Evolutionary conservation across 2,113 vertebrate genomes (phyloP).

Genomic region (Alectura lathami): DNA sequence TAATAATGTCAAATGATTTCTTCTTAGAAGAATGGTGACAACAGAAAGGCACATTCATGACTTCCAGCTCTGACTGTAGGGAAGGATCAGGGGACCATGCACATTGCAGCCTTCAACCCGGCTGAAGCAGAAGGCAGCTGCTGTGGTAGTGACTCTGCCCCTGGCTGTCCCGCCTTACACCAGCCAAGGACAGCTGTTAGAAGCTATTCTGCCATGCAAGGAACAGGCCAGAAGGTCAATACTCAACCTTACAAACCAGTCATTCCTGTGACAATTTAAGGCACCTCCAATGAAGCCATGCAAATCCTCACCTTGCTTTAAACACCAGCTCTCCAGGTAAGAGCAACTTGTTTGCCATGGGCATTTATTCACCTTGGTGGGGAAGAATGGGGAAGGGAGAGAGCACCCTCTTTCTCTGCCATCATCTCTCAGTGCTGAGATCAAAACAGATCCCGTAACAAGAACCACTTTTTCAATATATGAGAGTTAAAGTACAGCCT

Average conservation of each 20-base stretch:
- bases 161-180: not conserved
- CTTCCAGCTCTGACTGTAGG: rapidly evolving
- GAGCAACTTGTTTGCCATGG: not conserved
- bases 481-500: not conserved
- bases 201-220: not conserved
- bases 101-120: not conserved
- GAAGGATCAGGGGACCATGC: not conserved
- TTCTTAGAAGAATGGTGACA: not conserved
- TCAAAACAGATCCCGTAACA: not conserved
- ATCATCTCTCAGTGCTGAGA: rapidly evolving
- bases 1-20: not conserved
- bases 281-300: not conserved
- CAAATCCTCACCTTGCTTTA: not conserved
- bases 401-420: not conserved
- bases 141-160: not conserved
- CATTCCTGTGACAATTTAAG: not conserved
- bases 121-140: not conserved
- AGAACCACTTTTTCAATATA: not conserved
- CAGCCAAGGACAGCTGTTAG: not conserved
- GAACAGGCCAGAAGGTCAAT: not conserved
- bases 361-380: not conserved
- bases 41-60: not conserved
- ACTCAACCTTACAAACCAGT: not conserved
- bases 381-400: not conserved
- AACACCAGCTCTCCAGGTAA: not conserved